Conservation (phyloP, 2,888 invertebrate species). For the Stramonita haemastoma region DNA sequence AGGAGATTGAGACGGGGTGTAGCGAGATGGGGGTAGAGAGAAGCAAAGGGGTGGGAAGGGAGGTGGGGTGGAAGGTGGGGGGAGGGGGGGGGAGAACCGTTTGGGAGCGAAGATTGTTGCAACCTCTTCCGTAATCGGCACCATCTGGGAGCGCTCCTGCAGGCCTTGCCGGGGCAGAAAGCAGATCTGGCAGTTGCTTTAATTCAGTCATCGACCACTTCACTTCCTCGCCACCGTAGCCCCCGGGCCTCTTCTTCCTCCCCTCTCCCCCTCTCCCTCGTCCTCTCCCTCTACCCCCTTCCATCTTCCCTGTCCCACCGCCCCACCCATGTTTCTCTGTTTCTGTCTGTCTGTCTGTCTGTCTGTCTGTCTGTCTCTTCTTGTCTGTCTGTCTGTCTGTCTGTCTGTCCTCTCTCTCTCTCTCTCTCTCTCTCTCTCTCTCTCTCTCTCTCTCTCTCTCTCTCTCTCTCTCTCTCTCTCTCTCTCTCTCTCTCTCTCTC, state of each 20-base stretch:
- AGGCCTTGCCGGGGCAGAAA: not conserved
- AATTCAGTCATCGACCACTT: not conserved
- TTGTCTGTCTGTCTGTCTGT: not conserved
- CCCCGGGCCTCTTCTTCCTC: not conserved
- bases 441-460: slow-evolving; percentile 4
- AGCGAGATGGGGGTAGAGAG: not conserved
- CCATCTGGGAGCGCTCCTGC: no score
- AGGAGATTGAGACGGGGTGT: no score
- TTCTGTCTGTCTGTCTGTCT: not conserved
- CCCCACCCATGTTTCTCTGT: not conserved
- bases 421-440: slow-evolving; percentile 6
- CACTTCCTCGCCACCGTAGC: not conserved
- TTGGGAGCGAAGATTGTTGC: not conserved
- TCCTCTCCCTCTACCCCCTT: not conserved
- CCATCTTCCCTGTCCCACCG: not conserved
- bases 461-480: not conserved
- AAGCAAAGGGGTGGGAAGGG: not conserved
- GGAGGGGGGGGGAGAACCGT: not conserved
- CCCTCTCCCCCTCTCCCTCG: not conserved
- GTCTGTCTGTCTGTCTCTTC: not conserved
- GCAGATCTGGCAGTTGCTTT: not conserved
- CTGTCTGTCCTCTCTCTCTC: not conserved
- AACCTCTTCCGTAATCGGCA: no score
- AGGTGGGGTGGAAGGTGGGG: not conserved
- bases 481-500: no score